Base-by-base conservation (phyloP, 2,797 vertebrate genomes). In the Tiaroga cobitis region DNA sequence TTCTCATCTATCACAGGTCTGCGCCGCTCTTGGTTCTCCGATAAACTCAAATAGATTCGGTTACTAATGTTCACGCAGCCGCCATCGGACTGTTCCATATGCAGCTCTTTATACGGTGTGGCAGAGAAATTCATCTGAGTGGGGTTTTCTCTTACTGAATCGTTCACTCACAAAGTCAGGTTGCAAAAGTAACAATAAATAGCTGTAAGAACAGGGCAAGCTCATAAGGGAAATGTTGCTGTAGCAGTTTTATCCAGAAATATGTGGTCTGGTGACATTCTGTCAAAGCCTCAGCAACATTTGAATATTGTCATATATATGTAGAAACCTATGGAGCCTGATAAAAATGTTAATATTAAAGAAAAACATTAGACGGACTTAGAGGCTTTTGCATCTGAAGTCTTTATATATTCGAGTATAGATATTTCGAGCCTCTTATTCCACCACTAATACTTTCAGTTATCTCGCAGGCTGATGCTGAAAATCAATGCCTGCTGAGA, bases 1-100 rank as follows among this genome's bases (percentile, higher is more conserved):
- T 93, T 93, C 93, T 93, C 95, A 96, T 96, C 95, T 95, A 95
- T 96, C 95, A 95, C 85, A 81, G 80, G 70, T 85, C 85, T 80
- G 86, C 43, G 26, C 46, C 84, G 80, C 86, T 90, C 68, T 87
- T 90, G 88, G 89, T 90, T 87, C 88, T 85, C 88, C 82, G 88
- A 90, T 89, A 89, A 89, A 88, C 89, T 84, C 87, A 85, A 88
- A 87, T 90, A 87, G 88, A 90, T 88, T 86, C 80, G 24, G 84
- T 89, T 87, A 75, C 88, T 88, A 88, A 90, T 83, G 67, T 70
- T 84, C 0, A 32, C 83, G 63, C 21, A 41, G 85, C 51, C 10
- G 41, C 81, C 82, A 67, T 76, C 11, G 37, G 69, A 61, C 56
- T 49, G 77, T 61, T 88, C 82, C 84, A 69, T 61, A 78, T 76